Conservation (phyloP, 2,113 vertebrate genomes). For the Misgurnus mizolepis region DNA sequence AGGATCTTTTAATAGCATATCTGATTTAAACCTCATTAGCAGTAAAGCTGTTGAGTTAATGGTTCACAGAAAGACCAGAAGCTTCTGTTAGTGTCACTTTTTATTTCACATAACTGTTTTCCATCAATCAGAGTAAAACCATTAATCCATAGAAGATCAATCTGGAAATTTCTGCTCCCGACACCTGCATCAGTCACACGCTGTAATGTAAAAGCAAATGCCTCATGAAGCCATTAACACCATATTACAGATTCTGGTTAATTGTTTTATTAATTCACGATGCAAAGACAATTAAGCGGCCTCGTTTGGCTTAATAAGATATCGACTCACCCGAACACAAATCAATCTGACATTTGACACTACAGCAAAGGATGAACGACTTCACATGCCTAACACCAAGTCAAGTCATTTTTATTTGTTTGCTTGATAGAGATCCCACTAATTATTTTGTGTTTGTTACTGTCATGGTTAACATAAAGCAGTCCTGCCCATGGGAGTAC, state of each 20-base stretch:
- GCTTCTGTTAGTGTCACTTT: too few relatives aligned
- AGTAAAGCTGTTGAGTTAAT: too few relatives aligned
- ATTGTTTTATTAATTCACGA: constrained; percentile 39
- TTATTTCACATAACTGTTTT: not conserved
- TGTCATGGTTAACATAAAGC: too few relatives aligned
- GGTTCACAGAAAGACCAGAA: too few relatives aligned
- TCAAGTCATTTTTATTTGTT: too few relatives aligned
- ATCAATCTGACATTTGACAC: constrained; percentile 21
- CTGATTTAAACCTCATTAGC: too few relatives aligned
- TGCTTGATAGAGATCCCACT: too few relatives aligned
- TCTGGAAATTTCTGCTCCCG: not conserved
- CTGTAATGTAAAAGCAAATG: constrained; percentile 7
- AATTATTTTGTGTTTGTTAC: too few relatives aligned
- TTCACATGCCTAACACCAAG: not conserved
- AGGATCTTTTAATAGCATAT: too few relatives aligned
- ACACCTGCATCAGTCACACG: constrained; percentile 17
- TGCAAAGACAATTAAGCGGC: constrained; percentile 9
- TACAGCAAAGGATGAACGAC: not conserved
- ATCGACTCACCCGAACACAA: constrained; percentile 20
- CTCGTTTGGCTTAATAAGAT: constrained; percentile 15
- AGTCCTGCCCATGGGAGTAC: too few relatives aligned
- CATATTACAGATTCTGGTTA: constrained; percentile 25
- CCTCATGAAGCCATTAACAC: constrained; percentile 29
- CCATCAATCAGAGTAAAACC: not conserved
- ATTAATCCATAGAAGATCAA: not conserved